Evolutionary conservation across 2,888 invertebrate species (phyloP).

Genomic region (Heteromurus nitidus): DNA sequence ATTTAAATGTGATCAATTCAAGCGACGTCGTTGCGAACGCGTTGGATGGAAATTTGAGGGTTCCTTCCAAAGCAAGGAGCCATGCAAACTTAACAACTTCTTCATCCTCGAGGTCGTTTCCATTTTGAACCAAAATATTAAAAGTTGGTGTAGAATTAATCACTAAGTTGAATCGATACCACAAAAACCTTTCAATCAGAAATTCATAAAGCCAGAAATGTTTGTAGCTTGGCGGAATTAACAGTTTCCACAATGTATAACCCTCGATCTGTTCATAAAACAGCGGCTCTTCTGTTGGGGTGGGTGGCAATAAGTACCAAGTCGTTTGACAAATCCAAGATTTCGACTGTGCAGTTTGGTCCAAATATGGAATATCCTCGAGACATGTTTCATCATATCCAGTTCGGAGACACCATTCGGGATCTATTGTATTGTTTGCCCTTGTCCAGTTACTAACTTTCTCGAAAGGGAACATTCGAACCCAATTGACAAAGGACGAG

Average conservation of each 20-base stretch:
- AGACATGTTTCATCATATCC: neutral
- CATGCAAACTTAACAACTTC: neutral
- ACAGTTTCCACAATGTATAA: neutral
- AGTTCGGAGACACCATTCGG: neutral
- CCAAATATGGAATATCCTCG: neutral
- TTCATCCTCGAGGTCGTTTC: neutral
- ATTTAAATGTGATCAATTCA: too few relatives aligned
- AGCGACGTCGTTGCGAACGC: too few relatives aligned
- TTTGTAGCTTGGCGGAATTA: neutral
- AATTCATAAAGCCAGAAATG: neutral
- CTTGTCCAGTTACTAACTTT: neutral
- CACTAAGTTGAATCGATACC: too few relatives aligned
- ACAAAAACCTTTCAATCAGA: too few relatives aligned
- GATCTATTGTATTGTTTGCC: neutral
- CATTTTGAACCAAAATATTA: too few relatives aligned
- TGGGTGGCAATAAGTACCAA: neutral
- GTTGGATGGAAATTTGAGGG: neutral
- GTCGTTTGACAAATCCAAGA: too few relatives aligned
- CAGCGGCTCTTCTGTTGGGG: neutral
- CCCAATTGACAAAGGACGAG: too few relatives aligned
- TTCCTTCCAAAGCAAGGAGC: neutral
- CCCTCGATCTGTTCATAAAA: neutral
- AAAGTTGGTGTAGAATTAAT: too few relatives aligned
- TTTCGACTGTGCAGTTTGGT: too few relatives aligned
- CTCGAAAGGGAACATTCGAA: too few relatives aligned